Evolutionary conservation across 1,140 invertebrate genomes (phyloP).

Genomic region (Amyelois transitella): DNA sequence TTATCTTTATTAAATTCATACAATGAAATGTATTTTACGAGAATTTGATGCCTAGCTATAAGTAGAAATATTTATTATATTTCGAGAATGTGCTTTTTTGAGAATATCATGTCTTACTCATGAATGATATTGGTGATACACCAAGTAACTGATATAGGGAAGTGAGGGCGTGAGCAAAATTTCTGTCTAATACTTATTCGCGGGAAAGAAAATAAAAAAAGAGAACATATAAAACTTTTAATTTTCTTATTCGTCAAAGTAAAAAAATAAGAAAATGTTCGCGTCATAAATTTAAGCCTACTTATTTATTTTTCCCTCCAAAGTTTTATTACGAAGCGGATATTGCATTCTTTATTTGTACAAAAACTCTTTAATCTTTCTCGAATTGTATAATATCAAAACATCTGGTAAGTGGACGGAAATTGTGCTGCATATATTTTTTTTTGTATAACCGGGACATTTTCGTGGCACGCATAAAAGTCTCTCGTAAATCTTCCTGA

Average conservation of each 20-base stretch:
- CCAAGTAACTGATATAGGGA: too few species aligned
- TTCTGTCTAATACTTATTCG: too few species aligned
- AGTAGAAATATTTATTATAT: too few species aligned
- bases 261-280: background rate
- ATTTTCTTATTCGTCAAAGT: constrained; percentile 3
- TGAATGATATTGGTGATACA: too few species aligned
- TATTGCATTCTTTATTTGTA: background rate
- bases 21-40: too few species aligned
- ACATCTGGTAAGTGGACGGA: background rate
- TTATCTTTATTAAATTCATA: too few species aligned
- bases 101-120: too few species aligned
- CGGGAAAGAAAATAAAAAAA: too few species aligned
- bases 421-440: constrained; percentile 3
- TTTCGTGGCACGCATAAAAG: constrained; percentile 2
- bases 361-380: background rate
- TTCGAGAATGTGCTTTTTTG: too few species aligned
- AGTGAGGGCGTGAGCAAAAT: too few species aligned
- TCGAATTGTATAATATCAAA: background rate
- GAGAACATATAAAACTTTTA: too few species aligned
- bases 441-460: background rate
- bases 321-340: background rate
- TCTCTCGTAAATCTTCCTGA: background rate
- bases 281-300: background rate
- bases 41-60: too few species aligned
- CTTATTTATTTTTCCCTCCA: background rate